Percentiles rank a stretch among this genome's conserved stretches.
phyloP scores from a whole-genome alignment of 2,797 vertebrate species.

The Sebastes vulpes region DNA sequence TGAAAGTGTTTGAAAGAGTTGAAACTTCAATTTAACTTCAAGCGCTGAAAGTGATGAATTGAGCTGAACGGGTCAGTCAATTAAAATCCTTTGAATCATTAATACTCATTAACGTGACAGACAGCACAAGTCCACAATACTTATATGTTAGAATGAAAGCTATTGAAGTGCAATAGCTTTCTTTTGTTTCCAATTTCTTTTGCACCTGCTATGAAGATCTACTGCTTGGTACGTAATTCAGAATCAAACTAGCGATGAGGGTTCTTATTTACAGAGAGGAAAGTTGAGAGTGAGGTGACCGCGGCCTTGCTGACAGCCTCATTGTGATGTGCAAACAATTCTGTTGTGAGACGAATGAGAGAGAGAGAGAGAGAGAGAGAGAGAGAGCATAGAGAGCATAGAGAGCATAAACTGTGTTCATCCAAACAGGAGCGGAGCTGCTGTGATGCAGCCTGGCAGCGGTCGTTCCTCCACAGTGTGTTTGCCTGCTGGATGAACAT shows the following conservation, averaged over 20 bases:
- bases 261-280: not conserved
- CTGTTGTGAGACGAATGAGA: not conserved
- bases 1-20: not conserved
- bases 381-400: not conserved
- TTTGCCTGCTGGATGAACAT: constrained; percentile 42
- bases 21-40: not conserved
- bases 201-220: not conserved
- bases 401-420: constrained; percentile 7
- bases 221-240: not conserved
- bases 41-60: not conserved
- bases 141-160: not conserved
- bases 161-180: not conserved
- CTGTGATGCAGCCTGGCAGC: constrained; percentile 33
- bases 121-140: not conserved
- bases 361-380: not conserved
- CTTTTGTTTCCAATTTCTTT: not conserved
- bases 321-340: constrained; percentile 9
- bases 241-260: not conserved
- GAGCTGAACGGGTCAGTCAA: not conserved
- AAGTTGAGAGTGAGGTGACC: not conserved
- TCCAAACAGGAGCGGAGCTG: constrained; percentile 20
- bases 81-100: not conserved
- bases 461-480: constrained; percentile 4
- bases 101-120: not conserved
- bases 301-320: not conserved